Percentiles rank a stretch among this genome's conserved stretches.
These are phyloP conservation scores for Oryzias celebensis DNA, from an alignment of 2,113 vertebrate species.

Conservation along the genomic window DNA sequence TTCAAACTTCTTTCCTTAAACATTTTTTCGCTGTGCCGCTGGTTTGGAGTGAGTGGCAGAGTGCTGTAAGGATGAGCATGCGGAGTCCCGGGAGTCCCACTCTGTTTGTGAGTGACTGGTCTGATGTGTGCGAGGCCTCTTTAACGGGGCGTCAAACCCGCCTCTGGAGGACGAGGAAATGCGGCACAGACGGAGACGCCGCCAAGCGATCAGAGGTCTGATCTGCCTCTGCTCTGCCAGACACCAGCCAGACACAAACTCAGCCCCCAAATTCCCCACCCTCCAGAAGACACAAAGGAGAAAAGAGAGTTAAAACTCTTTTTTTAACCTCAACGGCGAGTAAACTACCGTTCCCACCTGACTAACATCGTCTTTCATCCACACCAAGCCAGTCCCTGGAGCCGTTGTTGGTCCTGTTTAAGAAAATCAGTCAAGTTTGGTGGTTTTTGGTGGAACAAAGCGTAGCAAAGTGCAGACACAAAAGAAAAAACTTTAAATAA, in stretches of 20 bases:
- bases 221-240: neutral
- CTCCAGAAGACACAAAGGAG: neutral
- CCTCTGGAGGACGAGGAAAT: conserved; percentile 17
- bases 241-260: neutral
- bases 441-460: no score
- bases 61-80: conserved; percentile 67
- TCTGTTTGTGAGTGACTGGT: conserved; percentile 68
- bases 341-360: no score
- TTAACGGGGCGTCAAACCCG: conserved; percentile 63
- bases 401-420: no score
- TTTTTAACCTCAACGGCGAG: no score
- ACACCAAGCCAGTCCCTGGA: no score
- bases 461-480: no score
- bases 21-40: conserved; percentile 33
- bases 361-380: no score
- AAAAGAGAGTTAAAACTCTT: neutral
- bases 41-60: conserved; percentile 52
- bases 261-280: neutral
- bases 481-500: no score
- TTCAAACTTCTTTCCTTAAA: conserved; percentile 47
- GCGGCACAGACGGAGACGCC: conserved; percentile 3
- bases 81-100: conserved; percentile 48
- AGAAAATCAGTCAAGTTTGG: no score
- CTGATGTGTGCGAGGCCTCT: conserved; percentile 58
- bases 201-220: conserved; percentile 28